Conservation (phyloP, 2,888 invertebrate genomes). For the Acrocera orbiculus region DNA sequence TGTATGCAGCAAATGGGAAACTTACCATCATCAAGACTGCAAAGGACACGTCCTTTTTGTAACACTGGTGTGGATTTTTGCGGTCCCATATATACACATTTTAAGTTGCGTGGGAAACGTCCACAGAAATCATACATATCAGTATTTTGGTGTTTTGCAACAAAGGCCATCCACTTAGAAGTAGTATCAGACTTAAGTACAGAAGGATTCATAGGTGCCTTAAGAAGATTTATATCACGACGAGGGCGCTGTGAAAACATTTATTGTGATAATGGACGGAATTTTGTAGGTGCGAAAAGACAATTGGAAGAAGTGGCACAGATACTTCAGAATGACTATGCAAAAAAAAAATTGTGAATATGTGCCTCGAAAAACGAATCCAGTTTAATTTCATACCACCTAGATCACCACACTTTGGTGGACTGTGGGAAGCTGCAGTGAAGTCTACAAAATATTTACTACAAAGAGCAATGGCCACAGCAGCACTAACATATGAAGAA, state of each 20-base stretch:
- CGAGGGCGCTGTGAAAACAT: constrained; percentile 5
- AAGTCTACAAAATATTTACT: neutral
- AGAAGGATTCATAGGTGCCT: constrained; percentile 10
- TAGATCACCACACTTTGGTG: constrained; percentile 2
- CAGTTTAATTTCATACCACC: neutral
- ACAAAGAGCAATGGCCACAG: neutral
- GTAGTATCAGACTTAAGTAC: constrained; percentile 3
- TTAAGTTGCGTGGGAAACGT: constrained; percentile 3
- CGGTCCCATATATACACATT: constrained; percentile 7
- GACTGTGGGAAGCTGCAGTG: neutral
- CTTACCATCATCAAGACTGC: constrained; percentile 12
- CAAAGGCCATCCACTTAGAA: constrained; percentile 11
- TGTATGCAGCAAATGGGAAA: constrained; percentile 16
- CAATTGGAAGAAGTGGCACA: constrained; percentile 1
- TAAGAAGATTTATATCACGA: constrained; percentile 8
- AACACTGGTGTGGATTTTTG: constrained; percentile 8
- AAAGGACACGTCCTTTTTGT: constrained; percentile 6
- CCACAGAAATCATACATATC: constrained; percentile 9
- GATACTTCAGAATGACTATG: neutral
- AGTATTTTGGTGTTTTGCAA: constrained; percentile 10
- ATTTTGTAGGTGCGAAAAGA: constrained; percentile 7
- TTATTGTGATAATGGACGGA: constrained; percentile 4
- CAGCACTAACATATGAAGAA: neutral
- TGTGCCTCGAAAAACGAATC: neutral
- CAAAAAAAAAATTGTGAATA: neutral